Base-by-base conservation (phyloP, 2,113 vertebrate species). In the Scolopax mira region DNA sequence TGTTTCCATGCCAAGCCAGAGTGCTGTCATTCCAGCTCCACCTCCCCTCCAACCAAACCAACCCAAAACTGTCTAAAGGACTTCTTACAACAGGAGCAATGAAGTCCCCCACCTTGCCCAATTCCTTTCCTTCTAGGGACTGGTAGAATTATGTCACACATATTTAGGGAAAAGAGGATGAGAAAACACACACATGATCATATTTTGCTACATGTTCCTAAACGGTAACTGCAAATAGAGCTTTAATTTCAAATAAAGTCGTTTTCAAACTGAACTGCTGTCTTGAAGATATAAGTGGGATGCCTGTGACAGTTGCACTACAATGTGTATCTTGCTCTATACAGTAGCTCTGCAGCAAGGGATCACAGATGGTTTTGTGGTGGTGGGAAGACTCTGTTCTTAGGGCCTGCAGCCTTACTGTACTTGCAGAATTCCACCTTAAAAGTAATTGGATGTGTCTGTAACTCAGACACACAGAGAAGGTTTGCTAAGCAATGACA, bases 401-500 rank as follows among this genome's bases (percentile, higher is more conserved):
- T 52, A 71, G 1, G 11, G 81, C 60, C 77, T 74, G 35, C 79
- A 91, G 77, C 42, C 22, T 86, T 60, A 90, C 65, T 46, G 46
- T 35, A 46, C 90, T 96, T 88, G 83, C 78, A 86, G 81, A 97
- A 96, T 98, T 98, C 98, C 97, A 98, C 98, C 98, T 98, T 98
- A 98, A 98, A 96, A 97, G 96, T 96, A 94, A 92, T 93, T 90
- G 96, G 96, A 83, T 0, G 7, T 72, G 44, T 93, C 94, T 90
- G 41, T 49, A 92, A 92, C 60, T 77, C 96, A 91, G 97, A n/a
- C n/a, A n/a, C n/a, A n/a, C n/a, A n/a, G n/a, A 96, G 96, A 96
- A 87, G 78, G 95, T 95, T 96, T 95, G 85, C 52, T 94, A 95
- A 97, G 95, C 93, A 97, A 98, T 99, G 98, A 99, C 98, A 99